Evolutionary conservation across 2,888 invertebrate species (phyloP), one percentile per base, ranked within the genome.

Genomic region (Ashinkailepas kermadecensis): DNA sequence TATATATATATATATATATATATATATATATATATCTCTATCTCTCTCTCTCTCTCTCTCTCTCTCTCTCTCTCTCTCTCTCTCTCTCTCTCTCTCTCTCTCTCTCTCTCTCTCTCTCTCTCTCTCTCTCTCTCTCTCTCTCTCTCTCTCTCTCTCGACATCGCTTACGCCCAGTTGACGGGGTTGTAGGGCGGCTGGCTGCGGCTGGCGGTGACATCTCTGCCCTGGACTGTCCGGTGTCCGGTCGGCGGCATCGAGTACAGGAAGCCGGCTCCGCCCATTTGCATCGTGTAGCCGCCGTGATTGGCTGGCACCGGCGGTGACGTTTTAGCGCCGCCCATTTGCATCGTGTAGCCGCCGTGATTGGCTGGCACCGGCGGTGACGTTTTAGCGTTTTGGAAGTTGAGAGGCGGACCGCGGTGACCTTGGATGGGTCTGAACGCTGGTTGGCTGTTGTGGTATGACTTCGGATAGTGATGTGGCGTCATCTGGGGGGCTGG

Each of bases 401-500:
- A 74, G 56, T 56, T 21, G 56, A 74, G 9, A 56, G 74, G 56
- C 18, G 15, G 74, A 39, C 70, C 70, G 70, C 39, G 39, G 12
- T 70, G 70, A 7, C 70, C 70, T 70, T 70, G 70, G 15, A 15
- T 25, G 15, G 70, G 70, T 15, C 70, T 70, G 70, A 70, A 70
- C 70, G 23, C 25, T 39, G 70, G 23, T 70, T 70, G 70, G 15
- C 39, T 39, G 4, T 39, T 39, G 39, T 4, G 39, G 39, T 39
- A 39, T 39, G 39, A 39, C 39, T 1, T 39, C 39, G 39, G 39
- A 39, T 39, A 39, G 39, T 39, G 39, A 4, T 39, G 39, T 39
- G 39, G 39, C 39, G 39, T 39, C 39, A 3, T 39, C 39, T 39
- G 39, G 4, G 39, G 39, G 39, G 4, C 4, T 39, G 39, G 39